Conservation (phyloP, 1,140 invertebrate genomes). For the Aethina tumida region DNA sequence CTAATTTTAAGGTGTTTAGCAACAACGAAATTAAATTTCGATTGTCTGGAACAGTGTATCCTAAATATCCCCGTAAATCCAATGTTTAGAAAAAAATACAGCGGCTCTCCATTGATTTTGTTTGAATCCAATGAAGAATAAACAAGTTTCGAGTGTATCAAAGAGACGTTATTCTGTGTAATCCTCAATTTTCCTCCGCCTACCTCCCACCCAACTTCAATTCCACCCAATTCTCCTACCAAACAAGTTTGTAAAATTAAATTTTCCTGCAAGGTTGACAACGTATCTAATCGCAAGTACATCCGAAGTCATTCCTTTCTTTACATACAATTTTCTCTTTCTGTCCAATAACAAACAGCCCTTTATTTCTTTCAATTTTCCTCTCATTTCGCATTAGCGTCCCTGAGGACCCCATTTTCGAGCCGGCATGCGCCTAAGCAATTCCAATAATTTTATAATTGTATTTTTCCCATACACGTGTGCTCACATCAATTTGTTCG, state of each 20-base stretch:
- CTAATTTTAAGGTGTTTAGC: too few species aligned
- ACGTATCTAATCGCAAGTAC: slow-evolving; percentile 31
- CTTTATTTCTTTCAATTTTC: slow-evolving; percentile 35
- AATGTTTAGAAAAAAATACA: too few species aligned
- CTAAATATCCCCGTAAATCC: too few species aligned
- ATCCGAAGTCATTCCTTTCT: slow-evolving; percentile 15
- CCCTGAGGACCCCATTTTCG: too few species aligned
- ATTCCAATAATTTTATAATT: too few species aligned
- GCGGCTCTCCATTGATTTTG: too few species aligned
- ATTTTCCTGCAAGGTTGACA: slow-evolving; percentile 34
- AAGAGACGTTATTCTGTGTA: slow-evolving; percentile 16
- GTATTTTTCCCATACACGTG: too few species aligned
- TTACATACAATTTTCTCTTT: slow-evolving; percentile 28
- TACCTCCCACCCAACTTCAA: slow-evolving; percentile 31
- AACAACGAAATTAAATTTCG: too few species aligned
- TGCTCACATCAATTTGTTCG: too few species aligned
- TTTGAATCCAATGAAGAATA: slow-evolving; percentile 10
- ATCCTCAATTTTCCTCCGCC: slow-evolving; percentile 24
- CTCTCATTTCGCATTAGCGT: too few species aligned
- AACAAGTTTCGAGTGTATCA: slow-evolving; percentile 2
- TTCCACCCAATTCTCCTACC: slow-evolving; percentile 32
- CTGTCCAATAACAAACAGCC: slow-evolving; percentile 28
- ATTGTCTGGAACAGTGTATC: too few species aligned
- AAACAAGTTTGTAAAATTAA: slow-evolving; percentile 35
- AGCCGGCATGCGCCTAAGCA: too few species aligned